Conservation (phyloP, 2,888 invertebrate species). For the Hydropsyche betteni region DNA sequence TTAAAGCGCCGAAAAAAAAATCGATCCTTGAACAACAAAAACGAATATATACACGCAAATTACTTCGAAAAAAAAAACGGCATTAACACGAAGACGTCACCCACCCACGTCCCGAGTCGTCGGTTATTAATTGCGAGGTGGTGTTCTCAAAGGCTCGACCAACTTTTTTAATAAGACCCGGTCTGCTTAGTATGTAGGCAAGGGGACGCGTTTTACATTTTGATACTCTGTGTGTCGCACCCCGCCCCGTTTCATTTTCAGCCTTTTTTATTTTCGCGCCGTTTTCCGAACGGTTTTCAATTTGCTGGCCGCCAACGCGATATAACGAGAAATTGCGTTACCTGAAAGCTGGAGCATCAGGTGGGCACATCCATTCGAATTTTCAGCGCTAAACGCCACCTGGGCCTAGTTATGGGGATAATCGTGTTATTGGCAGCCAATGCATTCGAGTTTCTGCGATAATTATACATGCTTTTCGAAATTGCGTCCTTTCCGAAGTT, state of each 20-base stretch:
- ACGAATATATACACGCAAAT: too few relatives aligned
- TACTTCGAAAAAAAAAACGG: background rate
- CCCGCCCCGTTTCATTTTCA: background rate
- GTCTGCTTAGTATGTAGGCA: too few relatives aligned
- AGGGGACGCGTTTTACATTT: background rate
- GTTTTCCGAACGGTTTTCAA: constrained; percentile 2
- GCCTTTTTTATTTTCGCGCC: constrained; percentile 4
- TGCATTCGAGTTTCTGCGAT: background rate
- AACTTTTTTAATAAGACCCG: too few relatives aligned
- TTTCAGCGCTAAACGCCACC: background rate
- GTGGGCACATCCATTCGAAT: constrained; percentile 7
- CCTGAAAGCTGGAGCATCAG: background rate
- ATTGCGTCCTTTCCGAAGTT: too few relatives aligned
- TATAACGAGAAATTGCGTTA: constrained; percentile 8
- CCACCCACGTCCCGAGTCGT: background rate
- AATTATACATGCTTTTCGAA: too few relatives aligned
- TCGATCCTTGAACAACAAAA: too few relatives aligned
- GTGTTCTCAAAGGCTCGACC: too few relatives aligned
- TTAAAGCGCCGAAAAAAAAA: too few relatives aligned
- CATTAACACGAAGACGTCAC: background rate
- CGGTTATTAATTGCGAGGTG: too few relatives aligned
- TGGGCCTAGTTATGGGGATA: background rate
- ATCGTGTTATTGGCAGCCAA: constrained; percentile 5
- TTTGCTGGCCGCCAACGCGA: background rate
- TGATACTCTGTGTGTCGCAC: background rate